Conservation (phyloP, 2,113 vertebrate genomes). For the Perca fluviatilis region DNA sequence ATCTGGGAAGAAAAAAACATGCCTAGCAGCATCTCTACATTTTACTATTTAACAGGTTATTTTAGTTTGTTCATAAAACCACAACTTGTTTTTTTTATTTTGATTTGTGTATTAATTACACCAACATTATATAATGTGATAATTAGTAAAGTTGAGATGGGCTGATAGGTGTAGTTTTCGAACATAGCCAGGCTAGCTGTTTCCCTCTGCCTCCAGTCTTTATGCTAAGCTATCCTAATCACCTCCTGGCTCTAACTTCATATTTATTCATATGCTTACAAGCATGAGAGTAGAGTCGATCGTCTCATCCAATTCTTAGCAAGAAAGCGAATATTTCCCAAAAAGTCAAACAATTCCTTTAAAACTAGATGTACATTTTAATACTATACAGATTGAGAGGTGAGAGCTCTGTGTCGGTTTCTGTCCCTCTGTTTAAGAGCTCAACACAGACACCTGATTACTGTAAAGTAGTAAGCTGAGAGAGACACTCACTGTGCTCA, state of each 20-base stretch:
- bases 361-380: not conserved
- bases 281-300: too few species aligned
- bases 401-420: not conserved
- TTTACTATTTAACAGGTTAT: not conserved
- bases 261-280: too few species aligned
- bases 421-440: not conserved
- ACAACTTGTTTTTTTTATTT: not conserved
- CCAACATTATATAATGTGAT: not conserved
- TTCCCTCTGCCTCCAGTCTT: not conserved
- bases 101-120: not conserved
- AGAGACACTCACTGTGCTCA: too few species aligned
- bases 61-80: not conserved
- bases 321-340: not conserved
- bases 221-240: too few species aligned
- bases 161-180: not conserved
- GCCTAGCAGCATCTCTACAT: not conserved
- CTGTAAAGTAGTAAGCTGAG: constrained; percentile 9
- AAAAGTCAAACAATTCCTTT: not conserved
- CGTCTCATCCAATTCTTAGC: not conserved
- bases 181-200: not conserved
- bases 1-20: not conserved
- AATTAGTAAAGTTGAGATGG: not conserved
- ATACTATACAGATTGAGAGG: not conserved
- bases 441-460: constrained; percentile 10
- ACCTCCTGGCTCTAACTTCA: too few species aligned